phyloP scores from a whole-genome alignment of 2,888 invertebrate species.

The Cephonodes hylas region DNA sequence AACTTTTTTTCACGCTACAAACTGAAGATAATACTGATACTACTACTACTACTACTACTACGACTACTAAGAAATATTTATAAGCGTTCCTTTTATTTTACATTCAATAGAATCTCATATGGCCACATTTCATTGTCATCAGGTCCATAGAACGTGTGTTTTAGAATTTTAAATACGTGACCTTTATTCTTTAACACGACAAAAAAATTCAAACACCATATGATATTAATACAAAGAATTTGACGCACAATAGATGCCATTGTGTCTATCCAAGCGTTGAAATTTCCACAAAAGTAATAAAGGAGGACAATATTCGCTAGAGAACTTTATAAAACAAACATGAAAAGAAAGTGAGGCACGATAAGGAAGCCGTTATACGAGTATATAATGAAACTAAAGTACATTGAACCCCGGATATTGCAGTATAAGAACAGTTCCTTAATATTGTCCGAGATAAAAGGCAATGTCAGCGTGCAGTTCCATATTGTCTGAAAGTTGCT shows the following conservation, averaged over 20 bases:
- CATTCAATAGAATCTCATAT: too few species aligned
- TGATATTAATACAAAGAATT: background rate
- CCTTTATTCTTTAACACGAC: too few species aligned
- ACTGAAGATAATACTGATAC: too few species aligned
- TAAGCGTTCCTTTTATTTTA: too few species aligned
- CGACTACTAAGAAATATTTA: too few species aligned
- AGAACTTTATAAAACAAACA: conserved; percentile 36
- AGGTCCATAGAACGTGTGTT: too few species aligned
- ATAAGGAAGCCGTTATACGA: conserved; percentile 42
- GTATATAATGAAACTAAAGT: conserved; percentile 46
- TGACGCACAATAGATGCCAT: background rate
- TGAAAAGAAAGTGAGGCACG: conserved; percentile 44
- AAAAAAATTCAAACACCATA: background rate
- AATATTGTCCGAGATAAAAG: conserved; percentile 13
- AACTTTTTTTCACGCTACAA: too few species aligned
- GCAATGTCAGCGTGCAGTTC: background rate
- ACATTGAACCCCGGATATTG: conserved; percentile 24
- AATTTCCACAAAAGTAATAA: conserved; percentile 17
- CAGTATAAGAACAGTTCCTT: conserved; percentile 16
- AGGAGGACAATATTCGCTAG: conserved; percentile 26
- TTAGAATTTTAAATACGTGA: too few species aligned
- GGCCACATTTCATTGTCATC: too few species aligned
- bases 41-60: too few species aligned
- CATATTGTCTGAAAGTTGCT: conserved; percentile 1
- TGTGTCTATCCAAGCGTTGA: background rate